Evolutionary conservation across 37 sponge, comb jelly and placozoan genomes (phyloP).

Genomic region (Axinella damicornis): DNA sequence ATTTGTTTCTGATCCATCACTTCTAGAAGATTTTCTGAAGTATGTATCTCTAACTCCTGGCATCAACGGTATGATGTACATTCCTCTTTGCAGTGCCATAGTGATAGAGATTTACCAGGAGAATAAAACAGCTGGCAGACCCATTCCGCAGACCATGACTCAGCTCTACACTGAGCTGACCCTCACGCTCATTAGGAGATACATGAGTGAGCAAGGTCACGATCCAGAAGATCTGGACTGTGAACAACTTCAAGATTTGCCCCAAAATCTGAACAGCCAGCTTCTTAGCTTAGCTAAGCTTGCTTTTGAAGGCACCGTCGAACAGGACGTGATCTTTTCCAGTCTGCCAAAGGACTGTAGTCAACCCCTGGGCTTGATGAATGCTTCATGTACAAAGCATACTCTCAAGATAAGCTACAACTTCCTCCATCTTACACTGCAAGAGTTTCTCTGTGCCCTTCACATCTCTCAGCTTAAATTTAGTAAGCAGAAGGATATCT

Average conservation of each 20-base stretch:
- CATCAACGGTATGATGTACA: slow-evolving; percentile 11
- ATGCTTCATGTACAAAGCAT: no score
- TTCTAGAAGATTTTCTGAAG: background rate
- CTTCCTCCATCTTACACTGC: no score
- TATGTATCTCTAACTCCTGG: background rate
- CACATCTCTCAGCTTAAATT: no score
- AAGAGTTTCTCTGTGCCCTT: no score
- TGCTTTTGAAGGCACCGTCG: background rate
- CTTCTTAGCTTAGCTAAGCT: background rate
- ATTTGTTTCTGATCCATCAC: background rate
- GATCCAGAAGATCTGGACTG: background rate
- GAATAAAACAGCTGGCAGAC: background rate
- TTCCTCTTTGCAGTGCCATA: slow-evolving; percentile 2
- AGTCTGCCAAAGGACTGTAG: background rate
- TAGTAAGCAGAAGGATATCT: no score
- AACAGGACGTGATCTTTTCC: background rate
- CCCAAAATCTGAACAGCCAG: background rate
- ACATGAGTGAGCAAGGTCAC: background rate
- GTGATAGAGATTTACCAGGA: background rate
- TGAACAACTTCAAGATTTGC: background rate
- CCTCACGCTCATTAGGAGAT: background rate
- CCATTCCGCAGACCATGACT: slow-evolving; percentile 10
- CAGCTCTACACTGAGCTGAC: slow-evolving; percentile 13
- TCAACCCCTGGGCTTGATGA: background rate
- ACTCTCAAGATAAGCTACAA: no score